phyloP scores from a whole-genome alignment of 2,113 vertebrate genomes.

The Psilopogon haemacephalus region DNA sequence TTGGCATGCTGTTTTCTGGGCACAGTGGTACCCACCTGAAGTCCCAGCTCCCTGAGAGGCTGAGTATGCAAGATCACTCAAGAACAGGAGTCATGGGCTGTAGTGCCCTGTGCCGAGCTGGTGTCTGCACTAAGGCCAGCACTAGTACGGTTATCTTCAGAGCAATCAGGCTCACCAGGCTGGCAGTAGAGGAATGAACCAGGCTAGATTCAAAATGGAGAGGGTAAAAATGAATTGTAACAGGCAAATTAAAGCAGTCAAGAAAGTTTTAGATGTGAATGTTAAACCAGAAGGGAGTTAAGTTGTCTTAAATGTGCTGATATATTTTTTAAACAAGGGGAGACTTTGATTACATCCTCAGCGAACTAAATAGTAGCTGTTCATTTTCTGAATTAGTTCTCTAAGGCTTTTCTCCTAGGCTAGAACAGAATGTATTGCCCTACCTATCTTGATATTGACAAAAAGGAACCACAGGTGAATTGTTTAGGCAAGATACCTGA shows the following conservation, averaged over 20 bases:
- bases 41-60: not conserved
- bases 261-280: not conserved
- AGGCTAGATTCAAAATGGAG: not conserved
- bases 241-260: not conserved
- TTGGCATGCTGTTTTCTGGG: not conserved
- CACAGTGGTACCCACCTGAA: rapidly evolving
- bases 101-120: not conserved
- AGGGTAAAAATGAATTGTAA: not conserved
- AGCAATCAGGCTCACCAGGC: not conserved
- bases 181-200: not conserved
- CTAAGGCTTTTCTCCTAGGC: not conserved
- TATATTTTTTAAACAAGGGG: not conserved
- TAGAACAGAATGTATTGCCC: not conserved
- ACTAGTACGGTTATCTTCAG: not conserved
- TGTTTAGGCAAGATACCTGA: not conserved
- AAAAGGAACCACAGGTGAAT: not conserved
- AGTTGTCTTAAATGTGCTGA: not conserved
- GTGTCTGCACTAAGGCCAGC: not conserved
- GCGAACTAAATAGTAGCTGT: not conserved
- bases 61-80: rapidly evolving
- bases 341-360: not conserved
- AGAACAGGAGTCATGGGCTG: not conserved
- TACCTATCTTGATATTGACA: not conserved
- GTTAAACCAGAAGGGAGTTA: not conserved
- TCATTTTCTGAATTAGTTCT: not conserved